These are phyloP conservation scores for Phortica variegata DNA, from an alignment of 1,140 invertebrate genomes.

Conservation along the genomic window DNA sequence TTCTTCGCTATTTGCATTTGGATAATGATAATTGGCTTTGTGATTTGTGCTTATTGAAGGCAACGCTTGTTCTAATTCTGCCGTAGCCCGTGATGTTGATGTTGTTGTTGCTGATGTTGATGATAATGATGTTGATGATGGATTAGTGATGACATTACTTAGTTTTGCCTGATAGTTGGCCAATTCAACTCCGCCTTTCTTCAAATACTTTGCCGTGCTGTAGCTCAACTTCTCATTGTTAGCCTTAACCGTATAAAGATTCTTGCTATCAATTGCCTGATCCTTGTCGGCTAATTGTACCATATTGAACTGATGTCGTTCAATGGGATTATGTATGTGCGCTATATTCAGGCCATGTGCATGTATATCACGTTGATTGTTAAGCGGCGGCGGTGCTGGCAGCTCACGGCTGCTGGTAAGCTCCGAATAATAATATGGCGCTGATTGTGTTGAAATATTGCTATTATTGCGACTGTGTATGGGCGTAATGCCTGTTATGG, in stretches of 20 bases:
- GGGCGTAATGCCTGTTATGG: constrained; percentile 21
- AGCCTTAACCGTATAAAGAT: constrained; percentile 71
- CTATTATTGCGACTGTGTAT: constrained; percentile 53
- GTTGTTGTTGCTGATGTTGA: constrained; percentile 5
- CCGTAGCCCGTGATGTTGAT: constrained; percentile 5
- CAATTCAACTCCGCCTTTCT: constrained; percentile 11
- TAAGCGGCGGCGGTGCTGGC: constrained; percentile 56
- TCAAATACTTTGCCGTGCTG: constrained; percentile 41
- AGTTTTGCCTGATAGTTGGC: constrained; percentile 17
- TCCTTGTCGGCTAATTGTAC: constrained; percentile 70
- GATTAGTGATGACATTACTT: constrained; percentile 32
- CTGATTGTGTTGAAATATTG: constrained; percentile 62
- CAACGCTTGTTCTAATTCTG: too few species aligned
- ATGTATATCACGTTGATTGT: constrained; percentile 66
- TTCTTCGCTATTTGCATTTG: too few species aligned
- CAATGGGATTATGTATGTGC: constrained; percentile 78
- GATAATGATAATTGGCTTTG: too few species aligned
- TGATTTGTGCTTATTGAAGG: too few species aligned
- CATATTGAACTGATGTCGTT: constrained; percentile 51
- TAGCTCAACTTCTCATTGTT: constrained; percentile 50
- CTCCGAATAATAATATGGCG: constrained; percentile 87
- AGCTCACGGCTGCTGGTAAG: constrained; percentile 58
- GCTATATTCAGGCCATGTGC: constrained; percentile 69
- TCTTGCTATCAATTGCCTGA: constrained; percentile 72
- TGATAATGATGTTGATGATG: constrained; percentile 35